Evolutionary conservation across 2,113 vertebrate species (phyloP).

Genomic region (Oreotrochilus melanogaster): DNA sequence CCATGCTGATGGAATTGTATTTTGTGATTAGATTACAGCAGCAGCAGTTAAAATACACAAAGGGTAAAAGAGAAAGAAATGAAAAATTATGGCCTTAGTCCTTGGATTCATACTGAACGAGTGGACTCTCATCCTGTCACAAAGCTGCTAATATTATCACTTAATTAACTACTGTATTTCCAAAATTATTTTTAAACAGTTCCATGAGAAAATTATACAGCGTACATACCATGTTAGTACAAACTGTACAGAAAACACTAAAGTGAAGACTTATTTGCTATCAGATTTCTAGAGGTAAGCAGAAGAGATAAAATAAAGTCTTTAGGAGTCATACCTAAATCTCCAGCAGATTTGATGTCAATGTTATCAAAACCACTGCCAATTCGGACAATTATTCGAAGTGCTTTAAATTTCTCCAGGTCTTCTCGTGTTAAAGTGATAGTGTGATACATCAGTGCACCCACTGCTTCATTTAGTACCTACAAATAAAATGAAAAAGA

Average conservation of each 20-base stretch:
- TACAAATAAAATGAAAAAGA: conserved; percentile 43
- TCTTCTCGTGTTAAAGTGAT: conserved; percentile 98
- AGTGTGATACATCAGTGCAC: conserved; percentile 98
- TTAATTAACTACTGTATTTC: conserved; percentile 59
- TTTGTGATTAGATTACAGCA: conserved; percentile 23
- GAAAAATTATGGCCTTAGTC: conserved; percentile 9
- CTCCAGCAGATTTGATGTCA: conserved; percentile 97
- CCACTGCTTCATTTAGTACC: conserved; percentile 98
- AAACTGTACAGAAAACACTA: neutral
- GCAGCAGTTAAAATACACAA: conserved; percentile 32
- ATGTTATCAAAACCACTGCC: conserved; percentile 99
- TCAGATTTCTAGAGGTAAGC: neutral
- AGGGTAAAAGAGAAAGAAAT: neutral
- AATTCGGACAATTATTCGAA: conserved; percentile 96
- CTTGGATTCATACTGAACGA: neutral
- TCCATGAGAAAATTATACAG: conserved; percentile 30
- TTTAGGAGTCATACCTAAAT: conserved; percentile 84
- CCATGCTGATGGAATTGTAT: conserved; percentile 22
- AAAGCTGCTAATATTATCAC: conserved; percentile 32
- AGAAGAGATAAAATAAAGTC: neutral
- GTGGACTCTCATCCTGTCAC: neutral
- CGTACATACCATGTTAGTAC: neutral
- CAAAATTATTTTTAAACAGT: conserved; percentile 39
- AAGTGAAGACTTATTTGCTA: neutral
- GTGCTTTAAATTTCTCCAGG: conserved; percentile 98